Conservation (phyloP, 2,888 invertebrate species). For the Terebella lapidaria region DNA sequence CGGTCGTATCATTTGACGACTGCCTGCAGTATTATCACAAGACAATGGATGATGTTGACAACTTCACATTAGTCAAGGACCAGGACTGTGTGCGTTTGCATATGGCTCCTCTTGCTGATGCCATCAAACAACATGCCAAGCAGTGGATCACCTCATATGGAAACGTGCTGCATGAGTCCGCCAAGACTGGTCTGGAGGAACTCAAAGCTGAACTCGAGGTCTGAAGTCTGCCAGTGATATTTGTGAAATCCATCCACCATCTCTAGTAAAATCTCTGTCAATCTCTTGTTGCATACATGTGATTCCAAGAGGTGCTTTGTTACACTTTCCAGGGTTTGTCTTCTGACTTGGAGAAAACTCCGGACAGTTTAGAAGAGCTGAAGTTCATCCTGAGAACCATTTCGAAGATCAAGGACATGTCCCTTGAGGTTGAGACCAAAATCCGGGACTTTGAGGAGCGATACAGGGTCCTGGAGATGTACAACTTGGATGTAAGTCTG, state of each 20-base stretch:
- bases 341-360: constrained; percentile 68
- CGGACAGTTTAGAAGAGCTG: constrained; percentile 74
- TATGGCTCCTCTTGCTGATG: constrained; percentile 66
- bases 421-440: constrained; percentile 72
- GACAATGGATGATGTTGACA: constrained; percentile 65
- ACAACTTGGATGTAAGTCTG: constrained; percentile 55
- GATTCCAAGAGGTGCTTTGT: no score
- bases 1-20: constrained; percentile 70
- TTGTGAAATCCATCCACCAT: not conserved
- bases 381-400: constrained; percentile 82
- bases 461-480: constrained; percentile 69
- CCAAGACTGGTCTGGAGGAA: constrained; percentile 65
- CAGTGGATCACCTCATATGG: constrained; percentile 78
- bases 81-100: constrained; percentile 60
- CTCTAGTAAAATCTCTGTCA: not conserved
- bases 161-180: constrained; percentile 64
- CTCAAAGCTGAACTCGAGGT: constrained; percentile 70
- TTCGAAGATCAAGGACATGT: constrained; percentile 67
- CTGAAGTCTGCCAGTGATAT: constrained; percentile 30
- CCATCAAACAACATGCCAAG: constrained; percentile 68
- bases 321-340: constrained; percentile 22
- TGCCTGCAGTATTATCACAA: constrained; percentile 78
- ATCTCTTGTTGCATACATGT: not conserved
- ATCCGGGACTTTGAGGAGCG: constrained; percentile 71
- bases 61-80: constrained; percentile 36